These are phyloP conservation scores for Brachyhypopomus occidentalis DNA, from an alignment of 2,113 vertebrate genomes.

Conservation along the genomic window DNA sequence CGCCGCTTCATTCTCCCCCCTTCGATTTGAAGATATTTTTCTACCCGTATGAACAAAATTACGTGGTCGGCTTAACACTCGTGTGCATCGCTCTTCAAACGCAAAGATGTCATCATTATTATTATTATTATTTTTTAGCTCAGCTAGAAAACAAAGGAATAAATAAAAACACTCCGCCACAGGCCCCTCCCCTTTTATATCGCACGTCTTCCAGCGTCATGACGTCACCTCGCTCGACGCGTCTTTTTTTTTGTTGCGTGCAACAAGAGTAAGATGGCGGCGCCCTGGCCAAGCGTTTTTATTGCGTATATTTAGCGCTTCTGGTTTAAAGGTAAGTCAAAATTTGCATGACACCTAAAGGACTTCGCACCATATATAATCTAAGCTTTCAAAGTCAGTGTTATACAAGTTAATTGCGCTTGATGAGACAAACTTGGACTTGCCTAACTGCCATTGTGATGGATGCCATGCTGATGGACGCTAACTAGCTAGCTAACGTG, in stretches of 20 bases:
- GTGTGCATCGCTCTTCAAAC: constrained; percentile 61
- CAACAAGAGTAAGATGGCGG: constrained; percentile 63
- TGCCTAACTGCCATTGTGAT: background rate
- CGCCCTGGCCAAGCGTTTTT: background rate
- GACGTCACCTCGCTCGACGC: too few species aligned
- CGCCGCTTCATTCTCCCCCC: constrained; percentile 92
- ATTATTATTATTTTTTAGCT: constrained; percentile 48
- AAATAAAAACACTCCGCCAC: constrained; percentile 78
- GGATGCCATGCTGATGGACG: constrained; percentile 35
- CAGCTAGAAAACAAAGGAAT: constrained; percentile 81
- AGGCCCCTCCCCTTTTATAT: constrained; percentile 71
- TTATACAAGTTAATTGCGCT: background rate
- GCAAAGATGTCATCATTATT: constrained; percentile 67
- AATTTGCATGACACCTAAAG: too few species aligned
- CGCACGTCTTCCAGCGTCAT: constrained; percentile 55
- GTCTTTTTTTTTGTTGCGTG: too few species aligned
- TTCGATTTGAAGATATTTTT: constrained; percentile 69
- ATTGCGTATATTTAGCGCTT: background rate
- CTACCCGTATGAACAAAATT: constrained; percentile 42
- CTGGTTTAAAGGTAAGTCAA: constrained; percentile 54
- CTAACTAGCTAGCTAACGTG: too few species aligned
- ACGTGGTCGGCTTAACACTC: constrained; percentile 62
- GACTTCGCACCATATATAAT: too few species aligned
- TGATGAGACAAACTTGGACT: background rate
- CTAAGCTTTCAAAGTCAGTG: background rate